Percentiles rank a stretch among this genome's conserved stretches.
Evolutionary conservation across 2,113 vertebrate species (phyloP).

Genomic region (Mustela lutreola): DNA sequence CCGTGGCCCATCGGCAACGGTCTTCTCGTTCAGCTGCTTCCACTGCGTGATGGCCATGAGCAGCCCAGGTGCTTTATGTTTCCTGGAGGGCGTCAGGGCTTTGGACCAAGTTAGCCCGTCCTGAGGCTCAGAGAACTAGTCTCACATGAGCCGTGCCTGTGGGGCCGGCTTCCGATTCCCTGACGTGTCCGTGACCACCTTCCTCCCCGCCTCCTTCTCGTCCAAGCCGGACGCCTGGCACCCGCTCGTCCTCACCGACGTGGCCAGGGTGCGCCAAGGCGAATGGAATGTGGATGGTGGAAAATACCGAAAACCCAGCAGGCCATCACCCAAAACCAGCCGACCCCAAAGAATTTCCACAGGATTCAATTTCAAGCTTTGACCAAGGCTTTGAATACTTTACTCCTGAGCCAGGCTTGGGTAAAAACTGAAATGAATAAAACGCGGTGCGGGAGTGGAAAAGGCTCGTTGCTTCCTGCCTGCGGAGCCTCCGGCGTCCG

Average conservation of each 20-base stretch:
- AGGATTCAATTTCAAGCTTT: constrained; percentile 4
- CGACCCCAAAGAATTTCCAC: neutral
- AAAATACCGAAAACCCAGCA: neutral
- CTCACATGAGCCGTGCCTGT: rapidly evolving
- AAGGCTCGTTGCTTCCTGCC: neutral
- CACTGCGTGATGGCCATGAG: rapidly evolving
- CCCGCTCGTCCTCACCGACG: rapidly evolving
- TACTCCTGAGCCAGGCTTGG: neutral
- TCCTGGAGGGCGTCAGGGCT: neutral
- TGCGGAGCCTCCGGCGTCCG: neutral
- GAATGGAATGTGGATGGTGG: neutral
- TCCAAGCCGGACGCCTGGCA: neutral
- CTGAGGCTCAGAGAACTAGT: neutral
- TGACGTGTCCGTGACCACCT: rapidly evolving
- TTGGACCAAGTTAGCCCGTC: too few species aligned
- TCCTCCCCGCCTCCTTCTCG: neutral
- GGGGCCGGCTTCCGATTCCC: rapidly evolving
- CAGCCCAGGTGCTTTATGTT: neutral
- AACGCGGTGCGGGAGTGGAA: neutral
- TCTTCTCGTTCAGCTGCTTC: neutral
- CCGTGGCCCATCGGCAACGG: neutral
- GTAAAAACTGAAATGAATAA: neutral
- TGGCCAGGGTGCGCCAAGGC: neutral
- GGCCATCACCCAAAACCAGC: neutral
- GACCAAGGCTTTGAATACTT: neutral